Base-by-base conservation (phyloP, 2,888 invertebrate species). In the Rhagonycha fulva region DNA sequence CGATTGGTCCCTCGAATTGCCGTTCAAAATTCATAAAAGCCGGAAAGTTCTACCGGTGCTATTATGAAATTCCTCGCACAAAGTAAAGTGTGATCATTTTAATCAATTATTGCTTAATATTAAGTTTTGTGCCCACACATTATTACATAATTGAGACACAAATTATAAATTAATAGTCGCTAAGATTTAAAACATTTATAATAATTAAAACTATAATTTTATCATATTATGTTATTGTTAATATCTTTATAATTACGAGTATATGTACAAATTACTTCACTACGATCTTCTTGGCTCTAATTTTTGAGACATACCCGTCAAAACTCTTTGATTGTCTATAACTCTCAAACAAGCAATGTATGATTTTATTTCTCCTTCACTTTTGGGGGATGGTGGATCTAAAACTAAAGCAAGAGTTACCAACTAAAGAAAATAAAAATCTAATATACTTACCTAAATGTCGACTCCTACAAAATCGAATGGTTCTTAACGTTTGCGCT, bases 221-320 rank as follows among this genome's bases (percentile, higher is more conserved):
- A 47, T 47, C 47, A 47, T 47, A 47, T 32, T 32, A 1, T 47
- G 47, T 47, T 47, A 47, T 47, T 47, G 47, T 47, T 47, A 47
- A 47, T 47, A 47, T 47, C 47, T 47, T 32, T 47, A 47, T 47
- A 47, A 47, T 67, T 24, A 23, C 19, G 67, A 26, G 28, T 26
- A 67, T 67, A 67, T 26, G 67, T 66, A 71, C 14, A 72, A 73
- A 69, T 69, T 72, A 66, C 72, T 60, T 67, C 70, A 84, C 85
- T 89, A 90, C 82, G 89, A 89, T 80, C 92, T 88, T 81, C 91
- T 89, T 76, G 92, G 92, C 87, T 95, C 95, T 83, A 94, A 88
- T 87, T 93, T 93, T 86, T 94, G 93, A n/a, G 95, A 95, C 87
- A 95, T 90, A 83, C 93, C 92, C 77, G 93, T 94, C 74, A 96